A percentile compares a stretch with the other conserved stretches of the same genome.
Conservation (phyloP, 1,140 invertebrate genomes). For the Rhopalosiphum maidis region DNA sequence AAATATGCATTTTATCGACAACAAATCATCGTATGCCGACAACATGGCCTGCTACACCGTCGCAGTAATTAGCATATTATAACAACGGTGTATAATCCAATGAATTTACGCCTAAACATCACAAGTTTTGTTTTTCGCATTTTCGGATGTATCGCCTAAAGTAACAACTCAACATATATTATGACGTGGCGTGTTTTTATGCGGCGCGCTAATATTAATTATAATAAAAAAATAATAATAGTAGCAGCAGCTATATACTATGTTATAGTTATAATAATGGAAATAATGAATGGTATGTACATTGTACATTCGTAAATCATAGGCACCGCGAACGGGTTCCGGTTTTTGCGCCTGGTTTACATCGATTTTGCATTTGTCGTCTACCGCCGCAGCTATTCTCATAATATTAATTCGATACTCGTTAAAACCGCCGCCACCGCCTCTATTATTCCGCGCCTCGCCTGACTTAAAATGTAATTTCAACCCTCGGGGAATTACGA, state of each 20-base stretch:
- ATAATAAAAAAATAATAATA: not conserved
- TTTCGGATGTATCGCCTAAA: not conserved
- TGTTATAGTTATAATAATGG: not conserved
- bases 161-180: not conserved
- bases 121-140: not conserved
- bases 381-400: conserved; percentile 45
- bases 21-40: not conserved
- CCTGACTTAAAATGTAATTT: conserved; percentile 56
- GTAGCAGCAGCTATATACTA: not conserved
- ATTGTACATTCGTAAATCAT: conserved; percentile 40
- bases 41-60: not conserved
- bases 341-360: conserved; percentile 46
- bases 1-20: not conserved
- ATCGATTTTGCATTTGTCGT: conserved; percentile 58
- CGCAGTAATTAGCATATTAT: not conserved
- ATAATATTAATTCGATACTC: conserved; percentile 56
- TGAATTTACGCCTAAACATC: not conserved
- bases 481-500: conserved; percentile 50
- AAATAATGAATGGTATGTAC: conserved; percentile 27
- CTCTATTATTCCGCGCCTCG: not conserved
- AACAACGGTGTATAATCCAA: not conserved
- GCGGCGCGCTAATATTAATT: not conserved
- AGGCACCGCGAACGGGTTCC: conserved; percentile 7
- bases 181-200: not conserved
- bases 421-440: conserved; percentile 39